Evolutionary conservation across 2,888 invertebrate species (phyloP).

Genomic region (Epinotia ramella): DNA sequence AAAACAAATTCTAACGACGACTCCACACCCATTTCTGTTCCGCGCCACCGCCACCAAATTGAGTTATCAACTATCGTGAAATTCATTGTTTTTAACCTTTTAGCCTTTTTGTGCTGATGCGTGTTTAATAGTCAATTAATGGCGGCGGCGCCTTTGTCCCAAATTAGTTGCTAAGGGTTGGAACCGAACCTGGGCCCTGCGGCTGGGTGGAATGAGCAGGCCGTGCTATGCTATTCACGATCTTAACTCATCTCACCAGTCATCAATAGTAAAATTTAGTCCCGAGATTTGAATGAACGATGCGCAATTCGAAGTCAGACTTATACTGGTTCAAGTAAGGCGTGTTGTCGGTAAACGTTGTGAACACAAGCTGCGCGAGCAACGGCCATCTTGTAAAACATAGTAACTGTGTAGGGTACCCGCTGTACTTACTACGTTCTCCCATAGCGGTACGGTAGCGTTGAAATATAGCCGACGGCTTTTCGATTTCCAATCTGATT

Average conservation of each 20-base stretch:
- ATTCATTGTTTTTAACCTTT: constrained; percentile 82
- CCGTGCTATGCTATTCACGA: background rate
- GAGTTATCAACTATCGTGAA: constrained; percentile 84
- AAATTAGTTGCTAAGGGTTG: constrained; percentile 68
- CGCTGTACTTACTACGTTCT: background rate
- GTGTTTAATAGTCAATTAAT: constrained; percentile 84
- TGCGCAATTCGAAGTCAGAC: background rate
- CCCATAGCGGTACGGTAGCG: background rate
- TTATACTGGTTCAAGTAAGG: background rate
- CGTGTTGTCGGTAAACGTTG: background rate
- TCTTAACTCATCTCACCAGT: background rate
- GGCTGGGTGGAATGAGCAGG: constrained; percentile 39
- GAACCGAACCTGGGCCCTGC: constrained; percentile 54
- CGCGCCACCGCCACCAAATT: constrained; percentile 69
- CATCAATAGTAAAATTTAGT: background rate
- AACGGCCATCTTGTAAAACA: background rate
- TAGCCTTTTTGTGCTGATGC: constrained; percentile 79
- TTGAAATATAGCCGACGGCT: constrained; percentile 32
- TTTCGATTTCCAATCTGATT: constrained; percentile 30
- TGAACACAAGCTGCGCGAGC: background rate
- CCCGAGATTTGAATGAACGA: background rate
- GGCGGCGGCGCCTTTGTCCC: constrained; percentile 74
- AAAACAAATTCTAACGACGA: constrained; percentile 17
- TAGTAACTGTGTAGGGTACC: background rate
- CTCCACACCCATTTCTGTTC: constrained; percentile 58